These are phyloP conservation scores for Bruchidius siliquastri DNA, from an alignment of 2,888 invertebrate genomes.

Conservation along the genomic window DNA sequence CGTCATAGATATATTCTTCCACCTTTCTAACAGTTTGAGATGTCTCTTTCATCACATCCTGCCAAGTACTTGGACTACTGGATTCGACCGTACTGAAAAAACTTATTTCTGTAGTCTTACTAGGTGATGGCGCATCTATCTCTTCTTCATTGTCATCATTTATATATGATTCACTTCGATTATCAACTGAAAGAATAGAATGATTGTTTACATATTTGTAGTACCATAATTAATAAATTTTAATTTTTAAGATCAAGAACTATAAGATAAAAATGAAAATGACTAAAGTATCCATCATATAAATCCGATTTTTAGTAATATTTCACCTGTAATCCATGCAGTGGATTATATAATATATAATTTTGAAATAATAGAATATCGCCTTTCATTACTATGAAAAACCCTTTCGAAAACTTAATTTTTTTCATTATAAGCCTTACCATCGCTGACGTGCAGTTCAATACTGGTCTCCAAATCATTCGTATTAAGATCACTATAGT, in stretches of 20 bases:
- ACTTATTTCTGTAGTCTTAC: conserved; percentile 1
- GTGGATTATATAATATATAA: too few species aligned
- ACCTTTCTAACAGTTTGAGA: conserved; percentile 23
- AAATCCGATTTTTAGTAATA: too few species aligned
- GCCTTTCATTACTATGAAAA: too few species aligned
- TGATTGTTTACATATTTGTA: too few species aligned
- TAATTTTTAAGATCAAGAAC: too few species aligned
- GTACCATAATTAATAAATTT: too few species aligned
- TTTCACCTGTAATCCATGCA: too few species aligned
- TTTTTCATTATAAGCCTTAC: background rate
- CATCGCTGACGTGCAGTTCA: background rate
- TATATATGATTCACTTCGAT: background rate
- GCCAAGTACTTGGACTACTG: conserved; percentile 12
- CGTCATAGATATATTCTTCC: conserved; percentile 26
- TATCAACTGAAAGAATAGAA: background rate
- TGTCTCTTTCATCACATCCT: conserved; percentile 20
- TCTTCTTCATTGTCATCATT: background rate
- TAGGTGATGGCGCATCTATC: background rate
- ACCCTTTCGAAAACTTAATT: too few species aligned
- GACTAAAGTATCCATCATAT: too few species aligned
- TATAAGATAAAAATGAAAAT: too few species aligned
- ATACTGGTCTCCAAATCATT: background rate
- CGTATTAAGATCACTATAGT: background rate
- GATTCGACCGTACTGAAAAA: conserved; percentile 9
- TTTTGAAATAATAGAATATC: too few species aligned